Percentiles rank a stretch among this genome's conserved stretches.
Evolutionary conservation across 2,113 vertebrate species (phyloP).

Genomic region (Plestiodon gilberti): DNA sequence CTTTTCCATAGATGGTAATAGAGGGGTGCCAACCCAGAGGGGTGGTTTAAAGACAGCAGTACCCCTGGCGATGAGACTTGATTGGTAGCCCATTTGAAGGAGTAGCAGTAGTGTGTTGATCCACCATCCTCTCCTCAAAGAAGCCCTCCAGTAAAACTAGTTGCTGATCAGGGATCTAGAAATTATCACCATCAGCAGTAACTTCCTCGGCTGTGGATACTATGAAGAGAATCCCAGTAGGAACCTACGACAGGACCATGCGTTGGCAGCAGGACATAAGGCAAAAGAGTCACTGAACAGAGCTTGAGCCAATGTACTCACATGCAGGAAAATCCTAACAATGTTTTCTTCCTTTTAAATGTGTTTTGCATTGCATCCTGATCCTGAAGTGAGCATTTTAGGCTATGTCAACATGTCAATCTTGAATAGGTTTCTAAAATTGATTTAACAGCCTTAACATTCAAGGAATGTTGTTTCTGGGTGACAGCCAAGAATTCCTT

Average conservation of each 20-base stretch:
- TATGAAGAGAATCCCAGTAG: neutral
- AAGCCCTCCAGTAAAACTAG: too few species aligned
- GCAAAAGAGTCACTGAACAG: neutral
- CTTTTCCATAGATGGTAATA: too few species aligned
- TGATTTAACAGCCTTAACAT: neutral
- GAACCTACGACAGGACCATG: neutral
- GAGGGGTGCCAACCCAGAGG: neutral
- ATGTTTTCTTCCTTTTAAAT: too few species aligned
- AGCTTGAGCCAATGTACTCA: neutral
- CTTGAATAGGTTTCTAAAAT: neutral
- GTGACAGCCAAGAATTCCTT: neutral
- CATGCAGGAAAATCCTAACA: neutral
- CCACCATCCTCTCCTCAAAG: too few species aligned
- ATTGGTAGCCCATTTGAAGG: neutral
- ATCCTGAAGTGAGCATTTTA: neutral
- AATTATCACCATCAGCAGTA: neutral
- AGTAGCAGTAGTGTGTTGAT: too few species aligned
- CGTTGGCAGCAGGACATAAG: neutral
- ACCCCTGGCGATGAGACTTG: neutral
- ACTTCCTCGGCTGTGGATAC: neutral
- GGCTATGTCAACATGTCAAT: too few species aligned
- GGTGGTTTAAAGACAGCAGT: neutral
- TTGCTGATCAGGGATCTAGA: neutral
- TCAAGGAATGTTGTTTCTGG: neutral
- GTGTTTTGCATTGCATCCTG: neutral